Percentiles rank a stretch among this genome's conserved stretches.
These are phyloP conservation scores for Sturnus vulgaris DNA, from an alignment of 2,113 vertebrate species.

Conservation along the genomic window DNA sequence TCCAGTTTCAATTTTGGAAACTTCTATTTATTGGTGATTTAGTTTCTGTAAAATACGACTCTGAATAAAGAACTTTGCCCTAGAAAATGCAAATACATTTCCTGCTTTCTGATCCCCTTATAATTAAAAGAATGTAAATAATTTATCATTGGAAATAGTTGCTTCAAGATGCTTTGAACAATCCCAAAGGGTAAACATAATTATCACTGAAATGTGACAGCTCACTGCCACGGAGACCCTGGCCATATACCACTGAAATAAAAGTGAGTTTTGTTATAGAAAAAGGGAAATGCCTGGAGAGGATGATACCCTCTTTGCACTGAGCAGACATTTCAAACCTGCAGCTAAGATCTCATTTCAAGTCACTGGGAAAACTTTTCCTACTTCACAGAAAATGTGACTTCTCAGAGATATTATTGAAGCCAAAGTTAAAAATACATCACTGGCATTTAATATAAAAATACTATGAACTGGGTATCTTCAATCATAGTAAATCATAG, in stretches of 20 bases:
- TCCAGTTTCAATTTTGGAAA: background rate
- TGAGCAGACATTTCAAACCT: background rate
- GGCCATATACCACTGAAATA: background rate
- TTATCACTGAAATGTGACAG: background rate
- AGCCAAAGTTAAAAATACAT: slow-evolving; percentile 1
- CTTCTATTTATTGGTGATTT: background rate
- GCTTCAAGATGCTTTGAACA: background rate
- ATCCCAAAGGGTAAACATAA: background rate
- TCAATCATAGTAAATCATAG: background rate
- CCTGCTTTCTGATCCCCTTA: background rate
- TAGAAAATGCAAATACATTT: background rate
- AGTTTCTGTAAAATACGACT: background rate
- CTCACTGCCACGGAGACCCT: background rate
- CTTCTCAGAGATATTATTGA: background rate
- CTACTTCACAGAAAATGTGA: background rate
- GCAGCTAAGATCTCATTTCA: background rate
- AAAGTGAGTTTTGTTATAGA: background rate
- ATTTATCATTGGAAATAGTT: background rate
- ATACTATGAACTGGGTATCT: background rate
- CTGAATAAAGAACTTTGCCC: background rate
- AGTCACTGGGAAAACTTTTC: background rate
- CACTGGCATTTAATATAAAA: background rate
- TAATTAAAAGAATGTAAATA: background rate
- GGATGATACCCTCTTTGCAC: background rate
- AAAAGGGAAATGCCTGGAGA: background rate